A percentile compares a stretch with the other conserved stretches of the same genome.
phyloP scores from a whole-genome alignment of 2,888 invertebrate species.

The Polymixis lichenea region DNA sequence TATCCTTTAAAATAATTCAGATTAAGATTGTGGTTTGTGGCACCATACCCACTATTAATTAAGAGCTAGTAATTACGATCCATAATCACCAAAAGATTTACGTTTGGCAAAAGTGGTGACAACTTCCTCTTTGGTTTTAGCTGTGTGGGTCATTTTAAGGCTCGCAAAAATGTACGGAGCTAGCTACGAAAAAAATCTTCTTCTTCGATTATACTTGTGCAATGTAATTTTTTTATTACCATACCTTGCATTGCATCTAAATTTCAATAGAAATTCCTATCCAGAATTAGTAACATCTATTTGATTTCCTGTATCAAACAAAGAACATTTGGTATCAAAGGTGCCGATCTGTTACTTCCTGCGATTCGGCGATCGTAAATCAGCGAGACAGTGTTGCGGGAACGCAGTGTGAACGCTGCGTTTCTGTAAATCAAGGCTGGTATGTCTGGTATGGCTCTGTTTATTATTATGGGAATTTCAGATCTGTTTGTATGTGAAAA shows the following conservation, averaged over 20 bases:
- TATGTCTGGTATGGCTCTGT: slow-evolving; percentile 35
- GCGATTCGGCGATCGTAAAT: slow-evolving; percentile 54
- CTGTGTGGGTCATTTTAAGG: neutral
- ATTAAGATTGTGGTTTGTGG: no score
- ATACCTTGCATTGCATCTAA: neutral
- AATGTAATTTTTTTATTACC: slow-evolving; percentile 20
- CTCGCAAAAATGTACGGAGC: neutral
- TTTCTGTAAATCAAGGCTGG: slow-evolving; percentile 50
- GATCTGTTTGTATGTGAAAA: slow-evolving; percentile 3
- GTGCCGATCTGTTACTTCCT: slow-evolving; percentile 57
- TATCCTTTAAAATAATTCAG: no score
- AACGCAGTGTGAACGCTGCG: slow-evolving; percentile 26
- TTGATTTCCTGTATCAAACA: slow-evolving; percentile 51
- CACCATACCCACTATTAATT: no score
- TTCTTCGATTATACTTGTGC: neutral
- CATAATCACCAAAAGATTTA: neutral
- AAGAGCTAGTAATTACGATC: neutral
- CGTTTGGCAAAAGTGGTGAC: neutral
- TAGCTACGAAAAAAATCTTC: neutral
- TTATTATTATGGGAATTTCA: slow-evolving; percentile 40
- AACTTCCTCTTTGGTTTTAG: no score
- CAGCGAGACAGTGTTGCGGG: slow-evolving; percentile 32
- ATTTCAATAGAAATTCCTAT: slow-evolving; percentile 36
- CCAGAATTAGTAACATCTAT: slow-evolving; percentile 40
- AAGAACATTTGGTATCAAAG: slow-evolving; percentile 62